Percentiles rank a stretch among this genome's conserved stretches.
Evolutionary conservation across 2,113 vertebrate genomes (phyloP).

Genomic region (Carollia perspicillata): DNA sequence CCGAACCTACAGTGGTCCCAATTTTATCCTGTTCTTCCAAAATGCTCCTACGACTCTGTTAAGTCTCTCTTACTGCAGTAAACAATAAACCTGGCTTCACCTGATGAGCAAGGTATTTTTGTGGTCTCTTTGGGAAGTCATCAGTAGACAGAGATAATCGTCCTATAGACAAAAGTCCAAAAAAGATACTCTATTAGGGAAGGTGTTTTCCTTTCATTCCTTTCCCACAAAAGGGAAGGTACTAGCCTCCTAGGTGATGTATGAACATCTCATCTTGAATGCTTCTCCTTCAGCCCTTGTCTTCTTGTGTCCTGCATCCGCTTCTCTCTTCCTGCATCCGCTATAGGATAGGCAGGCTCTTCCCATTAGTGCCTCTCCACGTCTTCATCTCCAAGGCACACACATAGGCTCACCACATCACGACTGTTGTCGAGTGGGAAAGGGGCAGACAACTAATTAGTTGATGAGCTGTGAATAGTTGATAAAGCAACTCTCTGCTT

Average conservation of each 20-base stretch:
- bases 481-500: neutral
- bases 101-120: neutral
- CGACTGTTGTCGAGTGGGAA: neutral
- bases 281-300: neutral
- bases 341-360: neutral
- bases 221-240: neutral
- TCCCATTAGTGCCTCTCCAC: neutral
- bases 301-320: neutral
- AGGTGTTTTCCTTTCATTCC: neutral
- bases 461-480: neutral
- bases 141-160: neutral
- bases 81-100: neutral
- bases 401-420: neutral
- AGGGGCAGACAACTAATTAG: neutral
- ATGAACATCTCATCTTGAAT: neutral
- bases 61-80: neutral
- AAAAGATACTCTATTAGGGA: neutral
- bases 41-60: neutral
- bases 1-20: neutral
- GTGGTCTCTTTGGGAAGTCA: neutral
- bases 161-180: neutral
- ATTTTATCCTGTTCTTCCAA: neutral
- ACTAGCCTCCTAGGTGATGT: neutral
- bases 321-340: no score
- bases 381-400: neutral